Evolutionary conservation across 2,888 invertebrate genomes (phyloP), one percentile per base, ranked within the genome.

Genomic region (Nomada ruficornis): DNA sequence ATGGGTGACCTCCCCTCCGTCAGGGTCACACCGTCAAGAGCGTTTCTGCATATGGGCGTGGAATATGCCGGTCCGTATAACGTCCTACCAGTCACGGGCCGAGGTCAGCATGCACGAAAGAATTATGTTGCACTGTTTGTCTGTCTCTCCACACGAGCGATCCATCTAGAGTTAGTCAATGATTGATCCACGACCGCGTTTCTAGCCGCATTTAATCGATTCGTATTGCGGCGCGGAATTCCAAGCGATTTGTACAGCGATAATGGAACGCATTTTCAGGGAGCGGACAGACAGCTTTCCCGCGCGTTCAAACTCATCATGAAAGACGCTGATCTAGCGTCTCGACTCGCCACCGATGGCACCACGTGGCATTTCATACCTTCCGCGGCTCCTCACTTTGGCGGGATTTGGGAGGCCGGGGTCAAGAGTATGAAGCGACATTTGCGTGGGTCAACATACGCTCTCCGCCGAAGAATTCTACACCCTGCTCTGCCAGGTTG

Each of bases 181-280:
- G 71, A 72, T 11, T 62, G 20, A 15, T 47, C 74, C 2, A 60
- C 74, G 9, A 50, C 20, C 0, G 54, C 50, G 0, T 74, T 67
- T 29, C 4, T 65, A 1, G 74, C 74, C 13, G 52, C 69, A 0
- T 50, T n/a, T 0, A 9, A 26, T 0, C 23, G 69, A 9, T 71
- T 77, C 47, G 36, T 11, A 2, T 20, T 86, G 0, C 79, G 88
- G 1, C 64, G 87, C 23, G 88, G 88, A 10, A 67, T 54, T 18
- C 80, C 77, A 26, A n/a, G 0, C 11, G 89, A 0, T 71, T 64
- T 65, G 1, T 15, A 0, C 13, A 83, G 80, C 52, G 89, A 90
- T 42, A 79, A 83, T 55, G 89, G 88, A 0, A 88, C 86, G 0
- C 88, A 88, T 54, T 89, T 89, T 59, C 65, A 86, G 1, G 89